These are phyloP conservation scores for Eulemur mongoz DNA, from an alignment of 2,797 vertebrate genomes.

Conservation along the genomic window DNA sequence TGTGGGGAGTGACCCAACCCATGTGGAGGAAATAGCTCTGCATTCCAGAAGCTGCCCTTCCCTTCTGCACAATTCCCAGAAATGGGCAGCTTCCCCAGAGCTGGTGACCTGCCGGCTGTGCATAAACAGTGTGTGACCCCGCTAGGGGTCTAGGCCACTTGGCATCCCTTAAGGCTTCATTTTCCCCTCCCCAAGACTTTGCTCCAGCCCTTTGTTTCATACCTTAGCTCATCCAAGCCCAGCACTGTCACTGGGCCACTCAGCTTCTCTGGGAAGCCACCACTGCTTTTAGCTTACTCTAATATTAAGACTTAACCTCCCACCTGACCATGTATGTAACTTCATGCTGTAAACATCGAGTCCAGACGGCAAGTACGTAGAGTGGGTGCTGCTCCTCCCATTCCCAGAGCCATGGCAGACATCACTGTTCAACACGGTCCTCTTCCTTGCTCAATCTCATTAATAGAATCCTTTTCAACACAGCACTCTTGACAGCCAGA, in stretches of 20 bases:
- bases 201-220: background rate
- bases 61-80: constrained; percentile 94
- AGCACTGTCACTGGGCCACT: background rate
- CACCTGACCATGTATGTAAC: background rate
- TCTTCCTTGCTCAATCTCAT: background rate
- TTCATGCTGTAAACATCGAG: background rate
- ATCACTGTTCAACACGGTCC: background rate
- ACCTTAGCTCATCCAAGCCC: background rate
- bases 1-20: constrained; percentile 53
- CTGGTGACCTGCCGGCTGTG: constrained; percentile 73
- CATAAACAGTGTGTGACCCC: background rate
- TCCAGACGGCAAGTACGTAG: background rate
- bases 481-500: background rate
- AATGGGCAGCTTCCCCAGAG: constrained; percentile 90
- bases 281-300: background rate
- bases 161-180: background rate
- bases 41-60: constrained; percentile 91
- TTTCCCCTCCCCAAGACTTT: background rate
- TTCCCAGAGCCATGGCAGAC: background rate
- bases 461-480: background rate
- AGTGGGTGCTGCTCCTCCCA: background rate
- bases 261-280: background rate
- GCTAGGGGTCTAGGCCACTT: background rate
- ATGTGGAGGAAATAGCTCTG: constrained; percentile 89
- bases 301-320: background rate